Evolutionary conservation across 2,888 invertebrate genomes (phyloP).

Genomic region (Netelia inedita): DNA sequence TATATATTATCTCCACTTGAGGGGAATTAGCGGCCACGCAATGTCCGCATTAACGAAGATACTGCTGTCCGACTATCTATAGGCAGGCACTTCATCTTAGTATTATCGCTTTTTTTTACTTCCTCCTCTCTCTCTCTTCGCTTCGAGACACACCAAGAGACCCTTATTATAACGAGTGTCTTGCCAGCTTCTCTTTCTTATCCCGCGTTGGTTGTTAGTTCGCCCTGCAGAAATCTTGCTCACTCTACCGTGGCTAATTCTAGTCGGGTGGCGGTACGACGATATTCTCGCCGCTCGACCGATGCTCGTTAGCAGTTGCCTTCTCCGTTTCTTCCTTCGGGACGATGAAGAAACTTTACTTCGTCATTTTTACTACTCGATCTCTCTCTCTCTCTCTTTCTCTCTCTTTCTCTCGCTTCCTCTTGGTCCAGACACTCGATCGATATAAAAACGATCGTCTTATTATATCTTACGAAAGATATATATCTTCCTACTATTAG

Average conservation of each 20-base stretch:
- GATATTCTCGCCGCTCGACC: slow-evolving; percentile 34
- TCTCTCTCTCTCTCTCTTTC: neutral
- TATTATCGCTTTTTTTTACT: slow-evolving; percentile 53
- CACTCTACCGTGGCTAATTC: slow-evolving; percentile 56
- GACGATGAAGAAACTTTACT: slow-evolving; percentile 55
- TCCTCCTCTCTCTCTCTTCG: neutral
- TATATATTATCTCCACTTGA: slow-evolving; percentile 32
- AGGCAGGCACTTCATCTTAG: slow-evolving; percentile 49
- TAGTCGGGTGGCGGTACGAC: slow-evolving; percentile 38
- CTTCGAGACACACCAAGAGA: slow-evolving; percentile 22
- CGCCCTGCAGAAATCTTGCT: slow-evolving; percentile 44
- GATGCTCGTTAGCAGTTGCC: slow-evolving; percentile 52
- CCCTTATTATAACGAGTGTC: slow-evolving; percentile 56
- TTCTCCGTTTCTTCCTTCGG: slow-evolving; percentile 31
- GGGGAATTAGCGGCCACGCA: slow-evolving; percentile 51
- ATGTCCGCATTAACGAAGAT: slow-evolving; percentile 61
- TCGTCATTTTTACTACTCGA: slow-evolving; percentile 27
- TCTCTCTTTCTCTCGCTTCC: neutral
- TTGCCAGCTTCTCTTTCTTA: slow-evolving; percentile 20
- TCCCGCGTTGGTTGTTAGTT: slow-evolving; percentile 20
- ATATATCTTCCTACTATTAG: too few relatives aligned
- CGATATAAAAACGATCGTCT: too few relatives aligned
- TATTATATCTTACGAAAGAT: too few relatives aligned
- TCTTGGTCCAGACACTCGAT: neutral
- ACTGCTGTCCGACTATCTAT: slow-evolving; percentile 47